phyloP scores from a whole-genome alignment of 2,888 invertebrate species.

The Eupithecia insigniata region DNA sequence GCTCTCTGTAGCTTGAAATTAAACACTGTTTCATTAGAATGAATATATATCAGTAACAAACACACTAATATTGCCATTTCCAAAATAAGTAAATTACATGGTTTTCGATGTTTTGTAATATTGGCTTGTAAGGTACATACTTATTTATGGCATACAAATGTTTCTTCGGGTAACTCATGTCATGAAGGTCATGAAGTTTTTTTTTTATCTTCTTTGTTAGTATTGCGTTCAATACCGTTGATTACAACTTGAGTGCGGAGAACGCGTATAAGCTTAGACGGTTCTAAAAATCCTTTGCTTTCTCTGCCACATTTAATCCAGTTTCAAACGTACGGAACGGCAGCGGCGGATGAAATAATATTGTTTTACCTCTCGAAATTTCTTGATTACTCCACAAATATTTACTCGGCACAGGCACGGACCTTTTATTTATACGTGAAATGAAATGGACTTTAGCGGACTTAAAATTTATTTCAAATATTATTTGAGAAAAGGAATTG shows the following conservation, averaged over 20 bases:
- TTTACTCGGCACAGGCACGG: conserved; percentile 24
- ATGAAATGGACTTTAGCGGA: conserved; percentile 31
- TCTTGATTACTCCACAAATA: conserved; percentile 42
- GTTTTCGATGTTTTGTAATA: no score
- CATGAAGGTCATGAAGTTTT: no score
- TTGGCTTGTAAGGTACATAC: no score
- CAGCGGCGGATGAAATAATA: conserved; percentile 32
- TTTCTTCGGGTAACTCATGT: no score
- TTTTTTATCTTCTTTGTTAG: no score
- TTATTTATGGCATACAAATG: no score
- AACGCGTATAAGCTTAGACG: background rate
- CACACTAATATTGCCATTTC: no score
- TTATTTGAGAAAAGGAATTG: background rate
- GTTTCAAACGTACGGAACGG: conserved; percentile 8
- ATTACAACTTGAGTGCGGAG: background rate
- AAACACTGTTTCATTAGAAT: conserved; percentile 33
- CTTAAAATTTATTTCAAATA: conserved; percentile 20
- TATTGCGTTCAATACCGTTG: no score
- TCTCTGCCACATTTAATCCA: conserved; percentile 16
- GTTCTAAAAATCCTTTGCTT: background rate
- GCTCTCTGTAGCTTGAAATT: conserved; percentile 34
- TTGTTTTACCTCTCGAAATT: conserved; percentile 41
- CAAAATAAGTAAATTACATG: no score
- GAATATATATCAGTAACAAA: conserved; percentile 14
- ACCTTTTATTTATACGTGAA: conserved; percentile 30